These are phyloP conservation scores for Tapirus indicus DNA, from an alignment of 2,797 vertebrate species.

Conservation along the genomic window DNA sequence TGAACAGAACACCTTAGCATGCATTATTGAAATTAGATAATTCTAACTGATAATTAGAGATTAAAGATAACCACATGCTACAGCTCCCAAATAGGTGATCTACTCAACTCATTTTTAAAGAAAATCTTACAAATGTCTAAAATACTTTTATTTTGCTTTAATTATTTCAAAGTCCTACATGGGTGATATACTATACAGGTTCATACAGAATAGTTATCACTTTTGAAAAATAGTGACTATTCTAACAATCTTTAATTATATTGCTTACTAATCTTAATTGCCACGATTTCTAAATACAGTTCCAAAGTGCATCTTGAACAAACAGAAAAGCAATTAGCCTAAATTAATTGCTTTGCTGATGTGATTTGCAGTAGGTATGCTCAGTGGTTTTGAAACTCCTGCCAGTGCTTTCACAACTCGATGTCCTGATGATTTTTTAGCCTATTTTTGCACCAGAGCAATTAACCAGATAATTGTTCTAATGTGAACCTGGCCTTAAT, in stretches of 20 bases:
- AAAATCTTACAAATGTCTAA: constrained; percentile 2
- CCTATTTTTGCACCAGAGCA: constrained; percentile 79
- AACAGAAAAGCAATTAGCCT: constrained; percentile 84
- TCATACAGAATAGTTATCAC: constrained; percentile 49
- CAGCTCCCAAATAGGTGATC: not conserved
- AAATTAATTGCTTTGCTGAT: constrained; percentile 82
- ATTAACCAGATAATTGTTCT: constrained; percentile 82
- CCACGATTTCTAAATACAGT: constrained; percentile 73
- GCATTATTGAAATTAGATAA: not conserved
- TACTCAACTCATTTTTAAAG: constrained; percentile 33
- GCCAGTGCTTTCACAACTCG: constrained; percentile 63
- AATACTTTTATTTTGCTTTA: constrained; percentile 39
- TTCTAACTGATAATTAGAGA: not conserved
- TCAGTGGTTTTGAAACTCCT: constrained; percentile 47
- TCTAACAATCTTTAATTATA: constrained; percentile 72
- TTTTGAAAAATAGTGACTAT: constrained; percentile 67
- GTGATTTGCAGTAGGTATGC: constrained; percentile 73
- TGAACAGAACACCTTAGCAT: not conserved
- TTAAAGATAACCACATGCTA: not conserved
- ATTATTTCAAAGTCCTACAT: constrained; percentile 49
- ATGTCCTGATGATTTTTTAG: constrained; percentile 72
- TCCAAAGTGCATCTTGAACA: constrained; percentile 81
- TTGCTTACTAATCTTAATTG: constrained; percentile 79
- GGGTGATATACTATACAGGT: not conserved
- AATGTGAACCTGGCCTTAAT: constrained; percentile 78